Evolutionary conservation across 1,140 invertebrate species (phyloP).

Genomic region (Neodiprion lecontei): DNA sequence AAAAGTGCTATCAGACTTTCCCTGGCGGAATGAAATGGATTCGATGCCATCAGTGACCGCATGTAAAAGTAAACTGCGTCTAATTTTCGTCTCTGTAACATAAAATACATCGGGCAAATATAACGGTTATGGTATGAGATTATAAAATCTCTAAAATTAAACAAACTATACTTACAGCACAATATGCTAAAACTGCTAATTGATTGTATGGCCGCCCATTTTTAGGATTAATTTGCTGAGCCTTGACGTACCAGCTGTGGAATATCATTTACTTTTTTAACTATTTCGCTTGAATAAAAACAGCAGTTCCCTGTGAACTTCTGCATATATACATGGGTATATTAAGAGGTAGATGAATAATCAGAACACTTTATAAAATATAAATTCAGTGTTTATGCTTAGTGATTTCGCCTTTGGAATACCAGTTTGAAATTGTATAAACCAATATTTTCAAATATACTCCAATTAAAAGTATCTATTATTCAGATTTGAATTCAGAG

Average conservation of each 20-base stretch:
- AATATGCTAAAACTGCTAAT: constrained; percentile 89
- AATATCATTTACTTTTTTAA: constrained; percentile 23
- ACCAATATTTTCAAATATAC: too few species aligned
- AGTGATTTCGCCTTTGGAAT: too few species aligned
- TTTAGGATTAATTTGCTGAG: constrained; percentile 92
- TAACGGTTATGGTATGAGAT: constrained; percentile 12
- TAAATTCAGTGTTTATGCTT: too few species aligned
- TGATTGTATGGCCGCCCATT: constrained; percentile 96
- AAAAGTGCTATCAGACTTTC: constrained; percentile 89
- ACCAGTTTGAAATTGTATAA: too few species aligned
- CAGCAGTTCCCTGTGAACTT: background rate
- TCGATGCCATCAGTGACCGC: constrained; percentile 91
- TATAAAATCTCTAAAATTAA: constrained; percentile 23
- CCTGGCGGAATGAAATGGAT: constrained; percentile 88
- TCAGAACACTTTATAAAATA: too few species aligned
- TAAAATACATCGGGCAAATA: constrained; percentile 26
- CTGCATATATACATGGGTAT: background rate
- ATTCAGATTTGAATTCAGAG: too few species aligned
- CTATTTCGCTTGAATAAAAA: constrained; percentile 3
- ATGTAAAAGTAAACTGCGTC: constrained; percentile 98
- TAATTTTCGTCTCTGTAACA: constrained; percentile 84
- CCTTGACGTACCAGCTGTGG: constrained; percentile 87
- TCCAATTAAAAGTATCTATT: too few species aligned
- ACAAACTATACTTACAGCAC: constrained; percentile 73
- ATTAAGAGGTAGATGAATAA: background rate